phyloP scores from a whole-genome alignment of 2,113 vertebrate species.

The Cephalopterus ornatus region DNA sequence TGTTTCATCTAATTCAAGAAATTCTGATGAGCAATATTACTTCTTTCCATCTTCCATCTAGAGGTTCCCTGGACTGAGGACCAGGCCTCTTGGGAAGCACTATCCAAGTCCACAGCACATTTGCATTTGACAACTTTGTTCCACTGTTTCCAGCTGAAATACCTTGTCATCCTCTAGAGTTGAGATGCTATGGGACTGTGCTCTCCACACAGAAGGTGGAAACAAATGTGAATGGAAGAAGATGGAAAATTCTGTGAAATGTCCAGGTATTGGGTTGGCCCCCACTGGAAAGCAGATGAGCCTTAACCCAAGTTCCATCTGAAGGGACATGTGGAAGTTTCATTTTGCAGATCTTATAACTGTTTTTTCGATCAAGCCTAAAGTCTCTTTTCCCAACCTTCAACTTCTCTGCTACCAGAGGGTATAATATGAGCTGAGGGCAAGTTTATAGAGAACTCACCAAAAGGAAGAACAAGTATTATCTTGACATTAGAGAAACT shows the following conservation, averaged over 20 bases:
- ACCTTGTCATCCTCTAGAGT: not conserved
- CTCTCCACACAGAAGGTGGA: not conserved
- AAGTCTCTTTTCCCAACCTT: not conserved
- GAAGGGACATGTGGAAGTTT: not conserved
- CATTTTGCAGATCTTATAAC: not conserved
- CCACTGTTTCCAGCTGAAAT: not conserved
- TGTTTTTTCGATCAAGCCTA: not conserved
- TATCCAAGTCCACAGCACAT: not conserved
- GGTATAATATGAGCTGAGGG: not conserved
- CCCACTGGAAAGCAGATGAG: not conserved
- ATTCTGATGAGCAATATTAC: not conserved
- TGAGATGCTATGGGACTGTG: not conserved
- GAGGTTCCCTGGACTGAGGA: not conserved
- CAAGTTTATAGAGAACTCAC: not conserved
- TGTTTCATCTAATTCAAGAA: not conserved
- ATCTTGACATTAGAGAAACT: slow-evolving; percentile 19
- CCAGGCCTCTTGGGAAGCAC: not conserved
- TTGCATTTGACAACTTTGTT: not conserved
- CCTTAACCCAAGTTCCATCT: not conserved
- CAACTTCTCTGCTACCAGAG: not conserved
- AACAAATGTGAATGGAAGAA: not conserved
- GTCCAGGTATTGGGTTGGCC: not conserved
- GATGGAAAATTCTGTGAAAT: not conserved
- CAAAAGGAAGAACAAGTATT: not conserved
- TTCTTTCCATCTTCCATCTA: not conserved